Evolutionary conservation across 1,140 invertebrate genomes (phyloP).

Genomic region (Pinna nobilis): DNA sequence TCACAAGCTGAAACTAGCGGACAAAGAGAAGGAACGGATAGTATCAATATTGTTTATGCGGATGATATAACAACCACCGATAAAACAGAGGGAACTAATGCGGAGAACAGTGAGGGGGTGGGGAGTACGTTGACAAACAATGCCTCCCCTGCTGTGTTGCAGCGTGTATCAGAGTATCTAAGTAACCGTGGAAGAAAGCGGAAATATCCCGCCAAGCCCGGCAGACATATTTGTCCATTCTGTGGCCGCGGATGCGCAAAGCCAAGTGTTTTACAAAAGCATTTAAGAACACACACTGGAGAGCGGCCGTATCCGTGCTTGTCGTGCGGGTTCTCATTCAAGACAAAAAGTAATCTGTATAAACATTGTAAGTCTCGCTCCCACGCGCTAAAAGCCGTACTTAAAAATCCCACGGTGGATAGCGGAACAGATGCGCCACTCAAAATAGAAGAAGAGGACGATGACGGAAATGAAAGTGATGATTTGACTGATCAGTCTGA

Average conservation of each 20-base stretch:
- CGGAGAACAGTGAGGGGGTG: too few species aligned
- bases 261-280: constrained; percentile 94
- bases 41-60: constrained; percentile 1
- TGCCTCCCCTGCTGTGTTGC: not conserved
- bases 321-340: constrained; percentile 93
- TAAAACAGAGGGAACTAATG: not conserved
- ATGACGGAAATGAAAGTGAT: constrained; percentile 29
- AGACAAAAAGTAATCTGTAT: constrained; percentile 95
- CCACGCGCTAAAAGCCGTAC: constrained; percentile 76
- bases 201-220: constrained; percentile 70
- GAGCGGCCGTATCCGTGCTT: constrained; percentile 93
- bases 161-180: not conserved
- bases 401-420: too few species aligned
- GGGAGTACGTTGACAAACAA: not conserved
- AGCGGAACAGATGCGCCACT: constrained; percentile 4
- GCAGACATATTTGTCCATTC: constrained; percentile 86
- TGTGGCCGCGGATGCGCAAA: constrained; percentile 92
- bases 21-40: constrained; percentile 4
- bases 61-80: not conserved
- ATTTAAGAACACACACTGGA: constrained; percentile 91
- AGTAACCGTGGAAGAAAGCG: constrained; percentile 14
- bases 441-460: constrained; percentile 19
- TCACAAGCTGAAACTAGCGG: not conserved
- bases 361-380: constrained; percentile 91
- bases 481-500: constrained; percentile 20